Evolutionary conservation across 2,113 vertebrate genomes (phyloP), one percentile per base, ranked within the genome.

Genomic region (Leiothrix lutea): DNA sequence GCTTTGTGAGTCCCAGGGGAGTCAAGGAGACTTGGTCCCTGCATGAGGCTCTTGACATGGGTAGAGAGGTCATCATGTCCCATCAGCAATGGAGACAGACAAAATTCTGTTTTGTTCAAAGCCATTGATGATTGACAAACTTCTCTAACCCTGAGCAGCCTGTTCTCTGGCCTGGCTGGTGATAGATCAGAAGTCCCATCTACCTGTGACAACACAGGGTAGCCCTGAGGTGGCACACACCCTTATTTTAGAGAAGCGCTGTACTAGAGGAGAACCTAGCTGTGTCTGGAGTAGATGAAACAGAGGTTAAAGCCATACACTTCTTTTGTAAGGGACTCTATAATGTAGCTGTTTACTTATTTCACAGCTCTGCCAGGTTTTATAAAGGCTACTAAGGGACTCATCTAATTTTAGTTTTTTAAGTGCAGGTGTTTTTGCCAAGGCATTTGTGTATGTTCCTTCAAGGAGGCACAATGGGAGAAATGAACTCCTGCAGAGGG

Each of bases 121-220:
- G 23, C n/a, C 26, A 40, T 20, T 48, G 44, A 64, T 67, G 44
- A 56, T 0, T 36, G 71, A 19, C 21, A 62, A 84, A 31, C 17
- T 67, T 33, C 75, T 57, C 53, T 93, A 53, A 51, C 15, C 15
- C 18, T 12, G 6, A 72, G 28, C 45, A 85, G 31, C 57, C 31
- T 2, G 0, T 56, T 88, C 20, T 70, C 28, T 72, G 54, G 13
- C 15, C 53, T 35, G 42, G 31, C 42, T 80, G 23, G 33, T 48
- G n/a, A 36, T 0, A 70, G 14, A 50, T 15, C n/a, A 23, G 42
- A 67, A 75, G 48, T 36, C 10, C 13, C 58, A 71, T 5, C 20
- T n/a, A n/a, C 36, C 28, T 23, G 40, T 72, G 31, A 24, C 5
- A 51, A 24, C 1, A 0, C 5, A 5, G 8, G 38, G 18, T 35